A percentile compares a stretch with the other conserved stretches of the same genome.
Evolutionary conservation across 2,113 vertebrate genomes (phyloP).

Genomic region (Neogale vison): DNA sequence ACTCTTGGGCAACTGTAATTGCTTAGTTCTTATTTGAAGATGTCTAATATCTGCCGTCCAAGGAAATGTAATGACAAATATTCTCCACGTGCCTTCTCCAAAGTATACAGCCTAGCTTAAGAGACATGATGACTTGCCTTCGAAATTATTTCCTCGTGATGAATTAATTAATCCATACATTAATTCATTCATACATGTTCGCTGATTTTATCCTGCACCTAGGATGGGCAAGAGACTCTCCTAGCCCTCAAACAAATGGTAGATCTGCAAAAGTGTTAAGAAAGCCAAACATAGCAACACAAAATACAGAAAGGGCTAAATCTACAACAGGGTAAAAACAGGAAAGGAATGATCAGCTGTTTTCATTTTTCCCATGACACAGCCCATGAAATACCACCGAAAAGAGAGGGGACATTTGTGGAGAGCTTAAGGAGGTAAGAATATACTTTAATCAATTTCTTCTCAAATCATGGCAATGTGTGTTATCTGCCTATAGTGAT

Average conservation of each 20-base stretch:
- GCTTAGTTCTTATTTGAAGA: not conserved
- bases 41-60: not conserved
- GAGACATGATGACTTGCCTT: not conserved
- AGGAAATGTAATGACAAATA: not conserved
- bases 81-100: not conserved
- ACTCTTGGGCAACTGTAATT: not conserved
- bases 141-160: not conserved
- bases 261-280: not conserved
- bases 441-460: not conserved
- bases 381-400: not conserved
- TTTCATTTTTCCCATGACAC: not conserved
- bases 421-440: not conserved
- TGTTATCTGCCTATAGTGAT: not conserved
- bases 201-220: not conserved
- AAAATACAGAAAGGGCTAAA: not conserved
- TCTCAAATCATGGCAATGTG: not conserved
- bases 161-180: not conserved
- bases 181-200: not conserved
- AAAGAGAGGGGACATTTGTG: not conserved
- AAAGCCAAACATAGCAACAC: not conserved
- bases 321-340: not conserved
- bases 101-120: not conserved
- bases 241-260: not conserved
- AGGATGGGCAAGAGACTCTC: not conserved
- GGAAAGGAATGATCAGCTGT: not conserved